Conservation (phyloP, 2,888 invertebrate species). For the Drosophila subquinaria region DNA sequence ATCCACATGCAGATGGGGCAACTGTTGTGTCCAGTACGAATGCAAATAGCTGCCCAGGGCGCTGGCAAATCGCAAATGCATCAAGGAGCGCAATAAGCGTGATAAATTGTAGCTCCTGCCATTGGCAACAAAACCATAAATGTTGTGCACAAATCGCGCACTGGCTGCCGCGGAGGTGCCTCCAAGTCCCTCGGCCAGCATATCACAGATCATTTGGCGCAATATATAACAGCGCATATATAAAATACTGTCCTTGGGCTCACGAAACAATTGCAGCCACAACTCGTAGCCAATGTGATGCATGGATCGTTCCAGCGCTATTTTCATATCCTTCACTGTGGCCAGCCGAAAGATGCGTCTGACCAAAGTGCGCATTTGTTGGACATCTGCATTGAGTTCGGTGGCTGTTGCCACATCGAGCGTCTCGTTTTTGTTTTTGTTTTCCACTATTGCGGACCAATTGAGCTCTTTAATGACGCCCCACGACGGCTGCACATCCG, state of each 20-base stretch:
- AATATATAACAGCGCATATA: slow-evolving; percentile 58
- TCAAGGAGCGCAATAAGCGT: slow-evolving; percentile 51
- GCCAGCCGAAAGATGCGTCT: slow-evolving; percentile 58
- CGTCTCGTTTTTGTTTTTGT: slow-evolving; percentile 15
- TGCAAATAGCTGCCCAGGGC: slow-evolving; percentile 49
- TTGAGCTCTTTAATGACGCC: slow-evolving; percentile 53
- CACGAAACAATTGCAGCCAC: slow-evolving; percentile 62
- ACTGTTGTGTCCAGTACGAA: slow-evolving; percentile 53
- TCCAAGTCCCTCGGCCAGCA: slow-evolving; percentile 29
- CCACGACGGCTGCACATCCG: slow-evolving; percentile 60
- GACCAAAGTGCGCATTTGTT: slow-evolving; percentile 61
- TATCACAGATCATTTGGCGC: slow-evolving; percentile 68
- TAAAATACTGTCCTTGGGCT: slow-evolving; percentile 51
- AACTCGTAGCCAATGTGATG: slow-evolving; percentile 39
- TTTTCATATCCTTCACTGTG: slow-evolving; percentile 37
- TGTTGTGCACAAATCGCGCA: slow-evolving; percentile 53
- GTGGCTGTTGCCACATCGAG: slow-evolving; percentile 16
- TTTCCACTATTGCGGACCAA: slow-evolving; percentile 43
- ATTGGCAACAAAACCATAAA: slow-evolving; percentile 42
- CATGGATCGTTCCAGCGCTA: slow-evolving; percentile 55
- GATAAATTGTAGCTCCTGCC: slow-evolving; percentile 28
- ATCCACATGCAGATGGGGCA: slow-evolving; percentile 54
- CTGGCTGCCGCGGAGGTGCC: slow-evolving; percentile 12
- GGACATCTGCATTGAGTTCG: slow-evolving; percentile 34
- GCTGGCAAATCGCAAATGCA: slow-evolving; percentile 45